phyloP scores from a whole-genome alignment of 2,888 invertebrate species.

The Choreutis nemorana region DNA sequence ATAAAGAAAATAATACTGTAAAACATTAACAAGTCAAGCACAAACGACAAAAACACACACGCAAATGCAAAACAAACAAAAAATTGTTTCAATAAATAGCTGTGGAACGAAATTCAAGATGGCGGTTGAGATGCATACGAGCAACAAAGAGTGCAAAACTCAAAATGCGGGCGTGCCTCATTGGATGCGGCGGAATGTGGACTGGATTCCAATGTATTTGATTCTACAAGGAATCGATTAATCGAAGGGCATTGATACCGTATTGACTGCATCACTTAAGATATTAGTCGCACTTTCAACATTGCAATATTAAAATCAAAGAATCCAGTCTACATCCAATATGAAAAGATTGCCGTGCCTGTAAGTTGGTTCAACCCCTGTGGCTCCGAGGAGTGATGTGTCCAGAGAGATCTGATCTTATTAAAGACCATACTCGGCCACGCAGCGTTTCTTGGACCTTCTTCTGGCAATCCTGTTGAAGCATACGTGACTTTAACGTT shows the following conservation, averaged over 20 bases:
- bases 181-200: slow-evolving; percentile 42
- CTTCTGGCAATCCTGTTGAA: slow-evolving; percentile 53
- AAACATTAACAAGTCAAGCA: no score
- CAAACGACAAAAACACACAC: slow-evolving; percentile 10
- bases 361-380: slow-evolving; percentile 85
- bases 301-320: slow-evolving; percentile 3
- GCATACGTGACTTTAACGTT: slow-evolving; percentile 3
- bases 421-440: slow-evolving; percentile 85
- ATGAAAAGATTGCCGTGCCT: slow-evolving; percentile 67
- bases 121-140: slow-evolving; percentile 32
- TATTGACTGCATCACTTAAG: slow-evolving; percentile 1
- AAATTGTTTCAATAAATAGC: slow-evolving; percentile 30
- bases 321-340: slow-evolving; percentile 1
- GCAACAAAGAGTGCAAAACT: slow-evolving; percentile 57
- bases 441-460: slow-evolving; percentile 54
- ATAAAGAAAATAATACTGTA: no score
- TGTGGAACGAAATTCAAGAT: slow-evolving; percentile 42
- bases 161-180: slow-evolving; percentile 32
- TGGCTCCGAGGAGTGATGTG: slow-evolving; percentile 75
- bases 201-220: slow-evolving; percentile 25
- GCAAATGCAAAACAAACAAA: slow-evolving; percentile 26
- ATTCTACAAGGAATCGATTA: slow-evolving; percentile 3
- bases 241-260: neutral
- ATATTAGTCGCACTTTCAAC: neutral
- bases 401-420: slow-evolving; percentile 90